Evolutionary conservation across 2,797 vertebrate species (phyloP).

Genomic region (Artibeus jamaicensis): DNA sequence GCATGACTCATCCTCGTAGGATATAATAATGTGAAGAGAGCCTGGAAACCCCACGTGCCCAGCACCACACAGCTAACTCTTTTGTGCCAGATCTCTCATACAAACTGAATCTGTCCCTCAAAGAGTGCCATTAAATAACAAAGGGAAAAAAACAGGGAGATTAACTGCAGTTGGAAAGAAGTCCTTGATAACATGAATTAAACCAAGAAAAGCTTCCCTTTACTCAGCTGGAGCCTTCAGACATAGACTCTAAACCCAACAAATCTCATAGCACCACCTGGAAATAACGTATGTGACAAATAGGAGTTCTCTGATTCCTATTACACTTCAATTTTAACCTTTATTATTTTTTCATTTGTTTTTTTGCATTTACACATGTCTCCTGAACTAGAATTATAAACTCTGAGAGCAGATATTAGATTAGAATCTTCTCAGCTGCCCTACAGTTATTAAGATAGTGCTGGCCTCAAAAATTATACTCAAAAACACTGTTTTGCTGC

Average conservation of each 20-base stretch:
- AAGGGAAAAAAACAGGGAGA: not conserved
- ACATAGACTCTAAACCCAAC: not conserved
- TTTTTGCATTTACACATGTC: slow-evolving; percentile 18
- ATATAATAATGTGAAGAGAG: not conserved
- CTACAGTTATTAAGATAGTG: not conserved
- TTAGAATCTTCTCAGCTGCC: slow-evolving; percentile 9
- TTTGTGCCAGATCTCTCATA: not conserved
- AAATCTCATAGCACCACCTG: not conserved
- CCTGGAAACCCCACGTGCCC: not conserved
- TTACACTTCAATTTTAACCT: slow-evolving; percentile 26
- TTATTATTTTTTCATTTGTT: slow-evolving; percentile 39
- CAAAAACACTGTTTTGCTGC: not conserved
- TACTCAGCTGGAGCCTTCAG: not conserved
- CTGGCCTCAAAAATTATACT: not conserved
- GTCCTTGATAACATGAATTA: not conserved
- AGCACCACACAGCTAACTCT: not conserved
- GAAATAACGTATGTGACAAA: slow-evolving; percentile 17
- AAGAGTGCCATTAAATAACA: slow-evolving; percentile 17
- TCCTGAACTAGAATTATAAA: slow-evolving; percentile 34
- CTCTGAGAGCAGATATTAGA: slow-evolving; percentile 47
- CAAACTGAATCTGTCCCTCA: not conserved
- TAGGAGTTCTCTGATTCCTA: not conserved
- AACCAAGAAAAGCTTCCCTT: not conserved
- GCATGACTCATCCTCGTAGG: not conserved
- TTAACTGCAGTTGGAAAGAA: not conserved